phyloP scores from a whole-genome alignment of 1,140 invertebrate species.

The Augochlora pura region DNA sequence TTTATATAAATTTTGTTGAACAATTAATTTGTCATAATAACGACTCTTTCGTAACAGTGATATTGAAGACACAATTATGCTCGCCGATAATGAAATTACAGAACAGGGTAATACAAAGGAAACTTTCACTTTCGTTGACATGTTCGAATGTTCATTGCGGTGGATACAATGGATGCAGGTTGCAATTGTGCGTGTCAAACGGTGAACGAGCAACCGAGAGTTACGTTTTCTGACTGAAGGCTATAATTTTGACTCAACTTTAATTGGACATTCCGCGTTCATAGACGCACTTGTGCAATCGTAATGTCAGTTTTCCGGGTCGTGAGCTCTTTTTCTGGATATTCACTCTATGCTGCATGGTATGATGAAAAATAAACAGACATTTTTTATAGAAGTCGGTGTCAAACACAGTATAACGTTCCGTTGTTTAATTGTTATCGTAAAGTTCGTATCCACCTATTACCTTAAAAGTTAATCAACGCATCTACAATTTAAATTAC shows the following conservation, averaged over 20 bases:
- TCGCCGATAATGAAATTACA: neutral
- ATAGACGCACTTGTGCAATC: neutral
- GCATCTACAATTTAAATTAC: no score
- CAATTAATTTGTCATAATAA: no score
- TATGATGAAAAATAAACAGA: no score
- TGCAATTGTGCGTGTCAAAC: neutral
- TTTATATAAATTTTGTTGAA: no score
- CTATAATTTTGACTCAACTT: neutral
- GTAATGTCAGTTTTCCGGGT: neutral
- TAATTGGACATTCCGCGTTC: neutral
- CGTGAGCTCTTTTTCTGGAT: no score
- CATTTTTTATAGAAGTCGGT: no score
- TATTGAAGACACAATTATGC: neutral
- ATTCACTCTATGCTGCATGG: no score
- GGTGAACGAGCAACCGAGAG: neutral
- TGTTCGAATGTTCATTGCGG: neutral
- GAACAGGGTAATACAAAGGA: neutral
- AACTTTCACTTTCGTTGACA: neutral
- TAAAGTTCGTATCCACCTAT: no score
- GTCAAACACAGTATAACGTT: no score
- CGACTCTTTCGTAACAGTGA: no score
- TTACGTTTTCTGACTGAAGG: neutral
- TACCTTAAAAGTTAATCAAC: no score
- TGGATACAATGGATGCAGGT: neutral
- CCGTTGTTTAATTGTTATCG: no score